Conservation (phyloP, 2,797 vertebrate genomes). For the Manis crassicaudata region DNA sequence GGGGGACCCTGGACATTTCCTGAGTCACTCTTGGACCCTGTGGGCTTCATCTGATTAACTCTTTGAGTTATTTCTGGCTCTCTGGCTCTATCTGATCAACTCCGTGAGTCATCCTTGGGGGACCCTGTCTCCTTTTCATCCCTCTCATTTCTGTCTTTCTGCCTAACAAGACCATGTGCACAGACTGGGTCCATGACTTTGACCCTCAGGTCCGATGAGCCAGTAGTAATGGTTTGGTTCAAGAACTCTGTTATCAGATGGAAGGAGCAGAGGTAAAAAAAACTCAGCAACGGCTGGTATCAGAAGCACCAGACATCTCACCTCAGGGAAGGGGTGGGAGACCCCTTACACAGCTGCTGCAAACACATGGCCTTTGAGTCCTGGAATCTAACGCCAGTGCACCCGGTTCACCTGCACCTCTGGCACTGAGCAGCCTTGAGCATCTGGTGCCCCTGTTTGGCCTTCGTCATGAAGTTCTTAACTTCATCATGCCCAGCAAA, state of each 20-base stretch:
- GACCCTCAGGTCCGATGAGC: background rate
- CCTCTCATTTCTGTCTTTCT: no score
- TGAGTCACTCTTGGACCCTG: no score
- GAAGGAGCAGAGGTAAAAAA: background rate
- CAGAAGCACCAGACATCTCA: background rate
- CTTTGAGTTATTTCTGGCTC: no score
- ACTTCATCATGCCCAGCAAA: background rate
- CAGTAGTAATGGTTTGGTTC: background rate
- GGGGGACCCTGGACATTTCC: no score
- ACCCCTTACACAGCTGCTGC: background rate
- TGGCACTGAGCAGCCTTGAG: background rate
- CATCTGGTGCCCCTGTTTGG: background rate
- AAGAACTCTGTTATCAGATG: background rate
- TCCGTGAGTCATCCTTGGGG: no score
- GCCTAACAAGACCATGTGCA: background rate
- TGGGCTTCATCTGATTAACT: no score
- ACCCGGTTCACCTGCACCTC: background rate
- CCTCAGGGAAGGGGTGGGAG: background rate
- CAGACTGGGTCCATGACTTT: background rate
- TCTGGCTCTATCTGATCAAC: no score
- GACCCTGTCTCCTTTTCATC: no score
- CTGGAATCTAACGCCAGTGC: background rate
- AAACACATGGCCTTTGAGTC: background rate
- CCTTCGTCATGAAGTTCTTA: background rate
- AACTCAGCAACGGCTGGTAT: no score